phyloP scores from a whole-genome alignment of 2,888 invertebrate species.

The Lasioglossum pauxillum region DNA sequence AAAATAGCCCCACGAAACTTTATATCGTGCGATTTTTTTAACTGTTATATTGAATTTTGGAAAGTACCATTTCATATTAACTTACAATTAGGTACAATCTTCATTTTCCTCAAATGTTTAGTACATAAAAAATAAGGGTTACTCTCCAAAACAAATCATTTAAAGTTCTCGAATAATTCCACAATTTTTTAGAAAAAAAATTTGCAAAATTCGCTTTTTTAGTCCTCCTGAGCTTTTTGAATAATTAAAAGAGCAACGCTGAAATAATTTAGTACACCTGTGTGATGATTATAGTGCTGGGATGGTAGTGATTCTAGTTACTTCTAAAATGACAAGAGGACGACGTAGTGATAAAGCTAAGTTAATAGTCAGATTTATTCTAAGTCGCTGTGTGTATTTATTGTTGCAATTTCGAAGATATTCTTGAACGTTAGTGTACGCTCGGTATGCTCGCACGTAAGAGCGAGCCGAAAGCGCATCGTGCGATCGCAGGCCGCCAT shows the following conservation, averaged over 20 bases:
- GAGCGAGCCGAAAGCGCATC: conserved; percentile 40
- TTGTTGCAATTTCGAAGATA: background rate
- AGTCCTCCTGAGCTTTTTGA: background rate
- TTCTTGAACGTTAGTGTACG: background rate
- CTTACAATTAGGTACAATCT: no score
- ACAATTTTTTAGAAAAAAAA: no score
- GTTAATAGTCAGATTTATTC: background rate
- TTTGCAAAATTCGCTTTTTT: no score
- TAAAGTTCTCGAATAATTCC: no score
- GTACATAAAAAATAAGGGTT: no score
- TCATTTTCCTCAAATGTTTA: no score
- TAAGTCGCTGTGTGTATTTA: background rate
- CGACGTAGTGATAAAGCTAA: background rate
- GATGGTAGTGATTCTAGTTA: background rate
- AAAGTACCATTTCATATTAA: no score
- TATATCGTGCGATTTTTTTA: no score
- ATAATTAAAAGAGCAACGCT: background rate
- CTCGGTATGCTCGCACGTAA: background rate
- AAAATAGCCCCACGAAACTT: no score
- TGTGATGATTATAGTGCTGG: background rate
- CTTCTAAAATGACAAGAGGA: background rate
- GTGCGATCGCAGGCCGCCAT: conserved; percentile 62
- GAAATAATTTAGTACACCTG: background rate
- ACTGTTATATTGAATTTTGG: no score
- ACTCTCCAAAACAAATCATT: no score